phyloP scores from a whole-genome alignment of 2,888 invertebrate species.

The Drosophila meridiana region DNA sequence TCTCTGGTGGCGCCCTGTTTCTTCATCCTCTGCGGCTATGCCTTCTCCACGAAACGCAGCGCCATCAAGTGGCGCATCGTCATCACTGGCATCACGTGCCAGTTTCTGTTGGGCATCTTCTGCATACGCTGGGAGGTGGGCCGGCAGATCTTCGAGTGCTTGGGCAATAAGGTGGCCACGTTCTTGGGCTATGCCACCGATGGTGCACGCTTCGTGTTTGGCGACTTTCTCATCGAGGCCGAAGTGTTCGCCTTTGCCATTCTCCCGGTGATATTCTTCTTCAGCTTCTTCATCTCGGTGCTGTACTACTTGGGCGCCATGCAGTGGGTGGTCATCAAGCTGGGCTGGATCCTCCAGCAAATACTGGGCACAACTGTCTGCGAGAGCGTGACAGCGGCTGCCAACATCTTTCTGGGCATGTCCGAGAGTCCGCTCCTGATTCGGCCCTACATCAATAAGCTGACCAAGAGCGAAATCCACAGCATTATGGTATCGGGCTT shows the following conservation, averaged over 20 bases:
- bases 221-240: slow-evolving; percentile 87
- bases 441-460: slow-evolving; percentile 91
- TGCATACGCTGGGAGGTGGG: slow-evolving; percentile 95
- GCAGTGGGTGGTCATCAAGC: slow-evolving; percentile 92
- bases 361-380: slow-evolving; percentile 95
- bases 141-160: slow-evolving; percentile 87
- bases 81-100: slow-evolving; percentile 91
- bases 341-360: slow-evolving; percentile 91
- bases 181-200: slow-evolving; percentile 92
- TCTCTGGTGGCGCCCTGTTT: slow-evolving; percentile 89
- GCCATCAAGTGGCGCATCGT: slow-evolving; percentile 92
- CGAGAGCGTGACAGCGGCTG: slow-evolving; percentile 96
- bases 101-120: slow-evolving; percentile 93
- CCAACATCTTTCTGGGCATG: slow-evolving; percentile 97
- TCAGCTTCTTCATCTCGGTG: slow-evolving; percentile 95
- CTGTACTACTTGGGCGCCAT: slow-evolving; percentile 95
- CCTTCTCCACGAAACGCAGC: slow-evolving; percentile 88
- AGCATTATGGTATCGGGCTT: slow-evolving; percentile 97
- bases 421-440: slow-evolving; percentile 96
- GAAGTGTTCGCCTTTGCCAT: slow-evolving; percentile 95
- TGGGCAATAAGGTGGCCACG: slow-evolving; percentile 88
- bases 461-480: slow-evolving; percentile 97
- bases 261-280: slow-evolving; percentile 96
- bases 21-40: slow-evolving; percentile 88
- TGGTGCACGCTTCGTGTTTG: slow-evolving; percentile 95